phyloP scores from a whole-genome alignment of 2,113 vertebrate genomes.

The Chaetorhynchus papuensis region DNA sequence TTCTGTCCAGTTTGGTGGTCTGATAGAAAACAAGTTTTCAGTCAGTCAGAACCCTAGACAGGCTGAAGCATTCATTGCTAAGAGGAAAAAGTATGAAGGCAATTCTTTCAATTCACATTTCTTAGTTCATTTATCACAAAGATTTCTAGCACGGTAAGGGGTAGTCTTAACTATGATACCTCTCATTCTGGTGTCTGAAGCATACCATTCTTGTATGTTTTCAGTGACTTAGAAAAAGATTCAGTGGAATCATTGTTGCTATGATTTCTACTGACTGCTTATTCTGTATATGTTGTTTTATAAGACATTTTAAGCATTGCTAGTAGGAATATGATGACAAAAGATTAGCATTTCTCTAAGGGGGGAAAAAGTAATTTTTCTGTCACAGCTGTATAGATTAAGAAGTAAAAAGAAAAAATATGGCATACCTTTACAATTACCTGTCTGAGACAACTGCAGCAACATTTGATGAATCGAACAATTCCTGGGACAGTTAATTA shows the following conservation, averaged over 20 bases:
- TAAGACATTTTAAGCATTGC: neutral
- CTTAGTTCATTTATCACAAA: neutral
- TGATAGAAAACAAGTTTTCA: neutral
- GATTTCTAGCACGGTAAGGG: neutral
- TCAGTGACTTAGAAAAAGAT: neutral
- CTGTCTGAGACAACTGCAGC: neutral
- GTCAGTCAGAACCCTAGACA: neutral
- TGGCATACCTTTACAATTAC: neutral
- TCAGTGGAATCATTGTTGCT: neutral
- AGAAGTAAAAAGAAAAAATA: neutral
- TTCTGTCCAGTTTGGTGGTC: neutral
- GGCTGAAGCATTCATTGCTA: neutral
- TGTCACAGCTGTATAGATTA: neutral
- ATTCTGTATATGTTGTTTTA: neutral
- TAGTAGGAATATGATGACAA: neutral
- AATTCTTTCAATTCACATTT: neutral
- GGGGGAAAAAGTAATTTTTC: neutral
- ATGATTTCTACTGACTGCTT: neutral
- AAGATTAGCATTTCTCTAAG: neutral
- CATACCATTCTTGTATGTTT: neutral
- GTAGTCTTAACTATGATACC: neutral
- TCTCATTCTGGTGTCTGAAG: neutral
- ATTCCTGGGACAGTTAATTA: neutral
- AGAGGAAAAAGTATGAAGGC: neutral
- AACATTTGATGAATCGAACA: neutral